Percentiles rank a stretch among this genome's conserved stretches.
These are phyloP conservation scores for Phorcus lineatus DNA, from an alignment of 2,888 invertebrate genomes.

Conservation along the genomic window DNA sequence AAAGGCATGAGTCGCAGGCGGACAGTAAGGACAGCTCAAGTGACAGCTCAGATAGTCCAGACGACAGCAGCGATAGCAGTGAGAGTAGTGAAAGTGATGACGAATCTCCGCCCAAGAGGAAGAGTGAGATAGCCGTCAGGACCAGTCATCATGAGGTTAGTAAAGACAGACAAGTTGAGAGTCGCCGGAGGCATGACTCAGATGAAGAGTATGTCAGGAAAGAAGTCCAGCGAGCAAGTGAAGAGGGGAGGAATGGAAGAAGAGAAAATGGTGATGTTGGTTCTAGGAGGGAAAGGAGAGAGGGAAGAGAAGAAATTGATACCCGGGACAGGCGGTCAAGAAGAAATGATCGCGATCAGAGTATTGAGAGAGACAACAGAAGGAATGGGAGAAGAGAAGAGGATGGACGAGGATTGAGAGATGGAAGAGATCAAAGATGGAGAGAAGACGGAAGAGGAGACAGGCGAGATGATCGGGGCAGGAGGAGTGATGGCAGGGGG, in stretches of 20 bases:
- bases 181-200: background rate
- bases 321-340: background rate
- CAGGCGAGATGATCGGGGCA: conserved; percentile 1
- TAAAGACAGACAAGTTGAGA: background rate
- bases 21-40: background rate
- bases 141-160: background rate
- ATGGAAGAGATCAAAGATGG: conserved; percentile 22
- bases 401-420: conserved; percentile 15
- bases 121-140: background rate
- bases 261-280: background rate
- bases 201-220: background rate
- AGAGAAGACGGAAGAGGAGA: conserved; percentile 20
- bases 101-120: background rate
- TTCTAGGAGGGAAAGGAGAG: background rate
- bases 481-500: conserved; percentile 17
- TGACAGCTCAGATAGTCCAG: conserved; percentile 11
- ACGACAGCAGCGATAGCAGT: conserved; percentile 5
- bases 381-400: conserved; percentile 19
- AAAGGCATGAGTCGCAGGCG: background rate
- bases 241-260: background rate
- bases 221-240: background rate
- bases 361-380: conserved; percentile 4
- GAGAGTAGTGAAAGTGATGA: conserved; percentile 9
- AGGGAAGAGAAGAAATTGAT: conserved; percentile 10
- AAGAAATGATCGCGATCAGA: background rate